These are phyloP conservation scores for Peromyscus melanophrys DNA, from an alignment of 2,797 vertebrate species.

Conservation along the genomic window DNA sequence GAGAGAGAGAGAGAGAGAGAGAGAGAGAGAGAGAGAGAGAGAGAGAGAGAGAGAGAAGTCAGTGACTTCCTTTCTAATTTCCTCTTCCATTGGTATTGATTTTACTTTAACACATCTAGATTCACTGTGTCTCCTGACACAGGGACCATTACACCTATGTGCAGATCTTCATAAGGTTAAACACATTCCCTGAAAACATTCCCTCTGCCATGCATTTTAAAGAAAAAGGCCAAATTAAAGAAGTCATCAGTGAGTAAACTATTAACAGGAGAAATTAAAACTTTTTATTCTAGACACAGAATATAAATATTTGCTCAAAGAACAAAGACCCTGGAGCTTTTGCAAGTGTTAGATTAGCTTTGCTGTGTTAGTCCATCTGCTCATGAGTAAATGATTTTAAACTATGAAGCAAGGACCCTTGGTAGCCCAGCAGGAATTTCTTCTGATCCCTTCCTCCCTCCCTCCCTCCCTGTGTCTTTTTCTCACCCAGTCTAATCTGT, in stretches of 20 bases:
- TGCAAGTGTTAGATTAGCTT: slow-evolving; percentile 62
- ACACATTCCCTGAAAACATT: slow-evolving; percentile 68
- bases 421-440: slow-evolving; percentile 65
- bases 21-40: background rate
- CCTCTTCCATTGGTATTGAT: slow-evolving; percentile 77
- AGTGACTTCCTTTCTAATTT: slow-evolving; percentile 73
- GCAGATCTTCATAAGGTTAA: slow-evolving; percentile 79
- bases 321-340: slow-evolving; percentile 69
- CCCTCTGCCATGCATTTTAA: slow-evolving; percentile 62
- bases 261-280: slow-evolving; percentile 82
- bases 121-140: slow-evolving; percentile 54
- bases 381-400: slow-evolving; percentile 68
- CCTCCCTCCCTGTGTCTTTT: background rate
- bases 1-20: background rate
- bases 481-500: slow-evolving; percentile 58
- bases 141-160: slow-evolving; percentile 58
- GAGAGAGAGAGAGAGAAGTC: background rate
- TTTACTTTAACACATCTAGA: slow-evolving; percentile 78
- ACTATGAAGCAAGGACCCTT: slow-evolving; percentile 58
- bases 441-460: background rate
- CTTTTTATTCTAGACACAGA: slow-evolving; percentile 76
- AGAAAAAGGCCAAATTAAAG: slow-evolving; percentile 74
- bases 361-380: slow-evolving; percentile 60
- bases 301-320: slow-evolving; percentile 78
- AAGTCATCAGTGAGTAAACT: slow-evolving; percentile 71